phyloP scores from a whole-genome alignment of 1,140 invertebrate genomes.

The Tetramorium alpestre region DNA sequence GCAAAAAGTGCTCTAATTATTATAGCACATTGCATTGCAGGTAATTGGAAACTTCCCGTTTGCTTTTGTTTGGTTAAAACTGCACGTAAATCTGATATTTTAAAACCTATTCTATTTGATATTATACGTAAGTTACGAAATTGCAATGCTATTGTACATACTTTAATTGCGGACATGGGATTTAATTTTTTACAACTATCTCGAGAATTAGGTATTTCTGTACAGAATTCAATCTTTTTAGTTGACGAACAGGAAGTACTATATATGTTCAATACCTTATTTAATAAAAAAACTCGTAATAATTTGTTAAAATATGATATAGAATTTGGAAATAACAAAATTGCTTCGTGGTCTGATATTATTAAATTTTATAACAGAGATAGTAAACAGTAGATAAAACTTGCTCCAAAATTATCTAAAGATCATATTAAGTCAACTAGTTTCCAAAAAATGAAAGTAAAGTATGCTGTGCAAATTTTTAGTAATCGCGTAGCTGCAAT shows the following conservation, averaged over 20 bases:
- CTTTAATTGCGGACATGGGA: background rate
- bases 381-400: background rate
- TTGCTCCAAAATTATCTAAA: background rate
- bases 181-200: no score
- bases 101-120: background rate
- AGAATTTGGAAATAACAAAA: no score
- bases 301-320: no score
- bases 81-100: background rate
- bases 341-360: background rate
- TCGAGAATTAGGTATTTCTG: no score
- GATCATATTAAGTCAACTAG: background rate
- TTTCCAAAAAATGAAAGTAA: conserved; percentile 15
- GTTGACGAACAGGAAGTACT: no score
- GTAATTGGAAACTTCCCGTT: background rate
- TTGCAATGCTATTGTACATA: background rate
- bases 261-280: no score
- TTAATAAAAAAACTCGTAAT: no score
- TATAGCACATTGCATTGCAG: background rate
- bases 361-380: background rate
- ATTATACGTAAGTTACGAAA: background rate
- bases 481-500: background rate
- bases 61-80: background rate
- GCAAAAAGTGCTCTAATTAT: background rate
- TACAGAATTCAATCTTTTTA: no score
- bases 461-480: background rate